Conservation (phyloP, 30 jellyfish, hydroid and myxozoan genomes). For the Hydractinia echinata region DNA sequence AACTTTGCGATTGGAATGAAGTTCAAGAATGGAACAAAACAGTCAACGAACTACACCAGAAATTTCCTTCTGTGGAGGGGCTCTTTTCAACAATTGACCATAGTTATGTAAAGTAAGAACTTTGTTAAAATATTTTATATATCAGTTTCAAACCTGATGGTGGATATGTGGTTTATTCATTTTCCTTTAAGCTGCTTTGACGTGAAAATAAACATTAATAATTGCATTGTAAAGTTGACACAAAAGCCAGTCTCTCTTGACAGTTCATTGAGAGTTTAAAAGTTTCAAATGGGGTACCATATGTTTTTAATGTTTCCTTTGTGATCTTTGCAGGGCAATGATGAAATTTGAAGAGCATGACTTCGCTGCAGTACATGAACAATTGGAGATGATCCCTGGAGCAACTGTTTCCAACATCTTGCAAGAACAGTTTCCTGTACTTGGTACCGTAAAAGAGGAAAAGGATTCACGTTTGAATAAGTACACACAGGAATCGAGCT, state of each 20-base stretch:
- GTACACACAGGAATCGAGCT: slow-evolving; percentile 33
- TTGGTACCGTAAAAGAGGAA: slow-evolving; percentile 85
- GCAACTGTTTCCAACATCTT: slow-evolving; percentile 73
- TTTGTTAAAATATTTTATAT: neutral
- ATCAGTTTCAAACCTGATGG: neutral
- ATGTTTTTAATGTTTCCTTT: neutral
- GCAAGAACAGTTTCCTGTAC: slow-evolving; percentile 98
- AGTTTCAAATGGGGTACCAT: too few species aligned
- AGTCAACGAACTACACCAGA: slow-evolving; percentile 65
- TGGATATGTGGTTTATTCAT: too few species aligned
- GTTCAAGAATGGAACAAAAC: slow-evolving; percentile 84
- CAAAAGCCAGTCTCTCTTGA: too few species aligned
- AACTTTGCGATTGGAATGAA: slow-evolving; percentile 94
- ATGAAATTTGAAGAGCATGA: slow-evolving; percentile 94
- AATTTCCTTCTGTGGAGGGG: slow-evolving; percentile 65
- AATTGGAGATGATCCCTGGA: slow-evolving; percentile 85
- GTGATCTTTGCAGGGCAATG: slow-evolving; percentile 64
- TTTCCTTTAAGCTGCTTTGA: too few species aligned
- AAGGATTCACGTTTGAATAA: slow-evolving; percentile 34
- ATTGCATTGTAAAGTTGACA: too few species aligned
- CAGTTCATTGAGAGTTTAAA: too few species aligned
- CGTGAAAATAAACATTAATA: too few species aligned
- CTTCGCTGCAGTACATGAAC: slow-evolving; percentile 88
- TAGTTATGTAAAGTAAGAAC: slow-evolving; percentile 68
- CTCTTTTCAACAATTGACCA: slow-evolving; percentile 58